Evolutionary conservation across 2,113 vertebrate species (phyloP).

Genomic region (Xiphorhynchus elegans): DNA sequence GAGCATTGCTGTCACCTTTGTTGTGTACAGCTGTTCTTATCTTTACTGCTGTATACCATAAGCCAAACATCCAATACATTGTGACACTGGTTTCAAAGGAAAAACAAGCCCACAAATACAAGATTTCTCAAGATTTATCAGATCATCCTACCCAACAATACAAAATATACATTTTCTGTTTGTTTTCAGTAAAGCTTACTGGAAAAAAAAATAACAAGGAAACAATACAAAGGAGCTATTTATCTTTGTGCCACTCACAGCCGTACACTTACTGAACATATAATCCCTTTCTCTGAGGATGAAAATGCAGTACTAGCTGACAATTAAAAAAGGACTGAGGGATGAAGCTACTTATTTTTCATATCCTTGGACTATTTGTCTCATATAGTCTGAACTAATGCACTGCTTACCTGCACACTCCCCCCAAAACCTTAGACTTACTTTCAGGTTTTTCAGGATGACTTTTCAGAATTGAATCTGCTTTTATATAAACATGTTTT

Average conservation of each 20-base stretch:
- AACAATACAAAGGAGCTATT: neutral
- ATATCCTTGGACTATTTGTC: neutral
- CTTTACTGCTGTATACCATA: neutral
- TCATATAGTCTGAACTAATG: neutral
- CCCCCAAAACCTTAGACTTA: neutral
- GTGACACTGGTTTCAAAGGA: neutral
- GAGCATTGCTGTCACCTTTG: neutral
- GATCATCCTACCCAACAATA: neutral
- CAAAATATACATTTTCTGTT: neutral
- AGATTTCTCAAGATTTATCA: neutral
- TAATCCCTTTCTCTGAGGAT: neutral
- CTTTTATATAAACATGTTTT: neutral
- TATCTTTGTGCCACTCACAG: neutral
- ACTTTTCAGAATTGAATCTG: neutral
- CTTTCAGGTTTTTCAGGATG: neutral
- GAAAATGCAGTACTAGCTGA: neutral
- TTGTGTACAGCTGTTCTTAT: neutral
- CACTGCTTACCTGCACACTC: neutral
- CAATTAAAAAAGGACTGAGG: neutral
- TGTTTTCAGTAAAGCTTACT: neutral
- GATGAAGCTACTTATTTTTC: neutral
- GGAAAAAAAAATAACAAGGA: neutral
- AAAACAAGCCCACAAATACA: neutral
- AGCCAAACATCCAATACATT: neutral
- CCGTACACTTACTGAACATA: neutral